phyloP scores from a whole-genome alignment of 2,113 vertebrate genomes.

The Ploceus nigricollis region DNA sequence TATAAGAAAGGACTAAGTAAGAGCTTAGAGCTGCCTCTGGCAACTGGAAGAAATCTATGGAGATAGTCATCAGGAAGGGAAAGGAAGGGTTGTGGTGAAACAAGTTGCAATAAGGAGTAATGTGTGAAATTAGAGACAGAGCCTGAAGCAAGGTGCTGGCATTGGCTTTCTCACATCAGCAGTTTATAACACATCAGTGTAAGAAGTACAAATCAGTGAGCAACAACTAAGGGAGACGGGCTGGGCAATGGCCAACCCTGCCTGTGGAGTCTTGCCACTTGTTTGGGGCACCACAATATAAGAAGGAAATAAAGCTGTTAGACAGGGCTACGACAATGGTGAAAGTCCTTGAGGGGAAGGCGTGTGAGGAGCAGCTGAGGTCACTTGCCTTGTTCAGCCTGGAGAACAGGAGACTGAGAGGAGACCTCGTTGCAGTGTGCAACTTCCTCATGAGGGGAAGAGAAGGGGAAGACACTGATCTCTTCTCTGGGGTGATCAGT shows the following conservation, averaged over 20 bases:
- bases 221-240: not conserved
- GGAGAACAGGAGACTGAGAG: not conserved
- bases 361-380: not conserved
- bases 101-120: not conserved
- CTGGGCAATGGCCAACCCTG: not conserved
- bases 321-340: accelerated
- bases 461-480: not conserved
- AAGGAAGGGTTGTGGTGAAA: not conserved
- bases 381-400: not conserved
- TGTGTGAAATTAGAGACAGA: not conserved
- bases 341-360: not conserved
- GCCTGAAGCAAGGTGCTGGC: not conserved
- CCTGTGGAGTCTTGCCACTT: not conserved
- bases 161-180: not conserved
- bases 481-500: not conserved
- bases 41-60: not conserved
- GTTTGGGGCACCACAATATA: not conserved
- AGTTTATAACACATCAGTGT: not conserved
- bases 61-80: not conserved
- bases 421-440: not conserved
- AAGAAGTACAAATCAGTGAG: not conserved
- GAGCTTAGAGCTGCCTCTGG: not conserved
- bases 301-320: not conserved
- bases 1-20: not conserved
- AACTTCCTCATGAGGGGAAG: not conserved